These are phyloP conservation scores for Embiotoca jacksoni DNA, from an alignment of 2,113 vertebrate genomes.

Conservation along the genomic window DNA sequence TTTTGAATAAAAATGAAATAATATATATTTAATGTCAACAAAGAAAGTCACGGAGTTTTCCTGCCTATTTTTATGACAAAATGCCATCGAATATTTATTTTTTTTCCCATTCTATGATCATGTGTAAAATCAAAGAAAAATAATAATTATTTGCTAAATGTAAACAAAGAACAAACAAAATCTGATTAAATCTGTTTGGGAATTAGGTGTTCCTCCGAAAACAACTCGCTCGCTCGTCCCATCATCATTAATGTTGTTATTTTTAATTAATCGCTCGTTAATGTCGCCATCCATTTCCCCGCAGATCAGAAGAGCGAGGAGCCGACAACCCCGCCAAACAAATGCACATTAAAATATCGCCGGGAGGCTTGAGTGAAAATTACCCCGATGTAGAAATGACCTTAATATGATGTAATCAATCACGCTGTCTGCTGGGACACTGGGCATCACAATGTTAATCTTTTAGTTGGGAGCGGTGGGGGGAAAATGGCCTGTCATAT, in stretches of 20 bases:
- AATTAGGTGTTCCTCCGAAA: not conserved
- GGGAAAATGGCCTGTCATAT: conserved; percentile 62
- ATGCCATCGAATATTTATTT: not conserved
- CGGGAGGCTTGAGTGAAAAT: conserved; percentile 80
- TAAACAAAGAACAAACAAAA: conserved; percentile 17
- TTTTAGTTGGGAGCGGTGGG: conserved; percentile 68
- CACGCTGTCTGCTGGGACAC: conserved; percentile 84
- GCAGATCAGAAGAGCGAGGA: conserved; percentile 74
- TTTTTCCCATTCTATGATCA: not conserved
- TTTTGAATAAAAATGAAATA: no score
- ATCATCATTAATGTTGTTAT: conserved; percentile 64
- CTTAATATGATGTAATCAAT: conserved; percentile 86
- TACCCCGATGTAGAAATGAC: conserved; percentile 83
- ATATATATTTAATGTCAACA: no score
- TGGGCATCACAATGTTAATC: conserved; percentile 83
- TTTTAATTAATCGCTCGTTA: conserved; percentile 82
- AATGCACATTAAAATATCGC: conserved; percentile 80
- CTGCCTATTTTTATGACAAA: conserved; percentile 1
- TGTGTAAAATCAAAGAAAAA: not conserved
- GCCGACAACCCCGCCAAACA: conserved; percentile 76
- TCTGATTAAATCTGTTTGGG: not conserved
- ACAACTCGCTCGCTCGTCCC: not conserved
- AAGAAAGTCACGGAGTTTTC: conserved; percentile 4
- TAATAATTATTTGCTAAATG: conserved; percentile 5
- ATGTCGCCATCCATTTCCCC: conserved; percentile 76